phyloP scores from a whole-genome alignment of 2,113 vertebrate genomes.

The Syngnathus floridae region DNA sequence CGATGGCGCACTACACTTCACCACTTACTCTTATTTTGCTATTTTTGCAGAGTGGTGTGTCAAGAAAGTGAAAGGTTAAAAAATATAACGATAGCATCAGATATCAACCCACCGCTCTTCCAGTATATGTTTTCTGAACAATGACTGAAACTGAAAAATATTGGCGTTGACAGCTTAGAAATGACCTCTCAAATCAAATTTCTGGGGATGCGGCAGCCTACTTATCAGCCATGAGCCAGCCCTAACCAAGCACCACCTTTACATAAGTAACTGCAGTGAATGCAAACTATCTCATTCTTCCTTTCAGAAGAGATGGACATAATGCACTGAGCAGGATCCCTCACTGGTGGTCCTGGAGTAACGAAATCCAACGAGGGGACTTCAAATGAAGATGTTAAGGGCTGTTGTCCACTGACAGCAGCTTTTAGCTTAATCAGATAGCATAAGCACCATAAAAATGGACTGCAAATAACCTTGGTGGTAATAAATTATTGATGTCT shows the following conservation, averaged over 20 bases:
- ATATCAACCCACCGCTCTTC: constrained; percentile 50
- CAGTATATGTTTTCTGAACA: constrained; percentile 50
- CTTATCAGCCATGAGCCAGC: constrained; percentile 11
- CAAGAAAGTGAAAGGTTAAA: constrained; percentile 37
- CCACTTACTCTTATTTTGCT: constrained; percentile 41
- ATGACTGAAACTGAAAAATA: constrained; percentile 57
- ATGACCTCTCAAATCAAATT: constrained; percentile 62
- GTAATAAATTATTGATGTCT: constrained; percentile 65
- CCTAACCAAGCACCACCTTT: background rate
- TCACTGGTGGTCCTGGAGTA: constrained; percentile 25
- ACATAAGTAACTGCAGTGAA: background rate
- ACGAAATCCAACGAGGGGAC: constrained; percentile 14
- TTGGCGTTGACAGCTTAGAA: constrained; percentile 63
- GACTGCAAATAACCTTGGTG: constrained; percentile 54
- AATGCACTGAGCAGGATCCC: background rate
- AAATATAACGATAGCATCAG: constrained; percentile 59
- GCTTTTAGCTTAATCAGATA: constrained; percentile 71
- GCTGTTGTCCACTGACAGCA: constrained; percentile 49
- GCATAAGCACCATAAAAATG: constrained; percentile 57
- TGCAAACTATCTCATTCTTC: constrained; percentile 5
- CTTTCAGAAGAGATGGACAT: background rate
- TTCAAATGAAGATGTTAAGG: constrained; percentile 44
- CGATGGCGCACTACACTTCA: constrained; percentile 41
- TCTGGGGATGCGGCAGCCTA: constrained; percentile 14
- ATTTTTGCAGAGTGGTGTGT: constrained; percentile 29